A percentile compares a stretch with the other conserved stretches of the same genome.
Conservation (phyloP, 2,797 vertebrate genomes). For the Sebastes hubbsi region DNA sequence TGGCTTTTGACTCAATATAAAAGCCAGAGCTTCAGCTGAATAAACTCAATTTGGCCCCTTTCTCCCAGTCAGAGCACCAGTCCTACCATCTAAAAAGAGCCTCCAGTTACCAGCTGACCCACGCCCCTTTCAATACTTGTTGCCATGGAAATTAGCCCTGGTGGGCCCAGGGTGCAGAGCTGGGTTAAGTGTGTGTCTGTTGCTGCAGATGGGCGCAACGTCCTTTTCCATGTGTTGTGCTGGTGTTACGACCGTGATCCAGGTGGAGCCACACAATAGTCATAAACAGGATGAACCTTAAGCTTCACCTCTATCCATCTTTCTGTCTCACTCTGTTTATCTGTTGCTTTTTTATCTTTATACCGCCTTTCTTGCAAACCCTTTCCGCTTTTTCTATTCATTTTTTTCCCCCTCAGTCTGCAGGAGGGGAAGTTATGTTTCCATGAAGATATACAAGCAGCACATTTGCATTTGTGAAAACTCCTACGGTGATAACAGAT, state of each 20-base stretch:
- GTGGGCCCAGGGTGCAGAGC: conserved; percentile 27
- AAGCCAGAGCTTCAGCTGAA: conserved; percentile 13
- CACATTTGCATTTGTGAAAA: conserved; percentile 32
- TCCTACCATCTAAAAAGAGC: conserved; percentile 37
- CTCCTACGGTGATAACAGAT: conserved; percentile 4
- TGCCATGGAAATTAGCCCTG: conserved; percentile 71
- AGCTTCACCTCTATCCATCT: conserved; percentile 16
- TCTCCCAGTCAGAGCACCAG: conserved; percentile 17
- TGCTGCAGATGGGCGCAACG: conserved; percentile 28
- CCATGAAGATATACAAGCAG: background rate
- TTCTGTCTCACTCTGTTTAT: background rate
- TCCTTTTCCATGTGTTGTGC: conserved; percentile 19
- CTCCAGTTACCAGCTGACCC: conserved; percentile 57
- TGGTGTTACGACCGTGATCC: conserved; percentile 37
- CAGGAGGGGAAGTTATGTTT: background rate
- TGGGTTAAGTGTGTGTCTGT: conserved; percentile 12
- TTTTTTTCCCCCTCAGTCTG: background rate
- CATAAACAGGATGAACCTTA: conserved; percentile 27
- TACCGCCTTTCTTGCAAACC: background rate
- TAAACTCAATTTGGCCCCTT: conserved; percentile 22
- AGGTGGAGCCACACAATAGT: conserved; percentile 39
- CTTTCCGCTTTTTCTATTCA: background rate
- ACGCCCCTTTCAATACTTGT: conserved; percentile 47
- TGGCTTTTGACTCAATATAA: conserved; percentile 6
- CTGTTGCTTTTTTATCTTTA: background rate